Conservation (phyloP, 2,113 vertebrate genomes). For the Epinephelus fuscoguttatus region DNA sequence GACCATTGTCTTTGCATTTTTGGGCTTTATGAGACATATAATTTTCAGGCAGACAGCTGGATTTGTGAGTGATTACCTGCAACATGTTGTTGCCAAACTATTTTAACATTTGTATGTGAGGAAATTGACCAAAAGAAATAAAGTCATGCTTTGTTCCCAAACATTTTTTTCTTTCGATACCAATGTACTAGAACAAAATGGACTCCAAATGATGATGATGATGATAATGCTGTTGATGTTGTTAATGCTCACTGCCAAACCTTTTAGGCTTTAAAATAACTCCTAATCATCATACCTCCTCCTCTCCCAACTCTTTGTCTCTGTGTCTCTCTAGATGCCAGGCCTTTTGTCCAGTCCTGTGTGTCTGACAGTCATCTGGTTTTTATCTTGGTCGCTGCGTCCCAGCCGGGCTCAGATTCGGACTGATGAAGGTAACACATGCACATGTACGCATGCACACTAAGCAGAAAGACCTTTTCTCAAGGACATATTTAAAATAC, state of each 20-base stretch:
- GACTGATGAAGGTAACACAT: constrained; percentile 74
- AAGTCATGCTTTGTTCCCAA: neutral
- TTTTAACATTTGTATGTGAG: constrained; percentile 5
- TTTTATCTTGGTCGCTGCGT: constrained; percentile 74
- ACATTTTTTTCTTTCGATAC: constrained; percentile 11
- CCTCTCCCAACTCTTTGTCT: neutral
- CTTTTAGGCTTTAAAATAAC: constrained; percentile 8
- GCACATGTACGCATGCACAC: neutral
- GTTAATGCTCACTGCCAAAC: constrained; percentile 16
- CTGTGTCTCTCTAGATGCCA: constrained; percentile 68
- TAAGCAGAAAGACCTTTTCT: neutral
- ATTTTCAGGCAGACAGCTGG: neutral
- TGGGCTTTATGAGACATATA: no score
- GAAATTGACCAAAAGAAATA: constrained; percentile 20
- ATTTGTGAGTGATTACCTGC: neutral
- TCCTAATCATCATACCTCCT: neutral
- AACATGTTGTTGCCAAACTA: neutral
- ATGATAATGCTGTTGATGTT: constrained; percentile 4
- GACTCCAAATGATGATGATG: constrained; percentile 11
- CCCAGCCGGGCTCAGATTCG: constrained; percentile 68
- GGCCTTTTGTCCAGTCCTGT: constrained; percentile 76
- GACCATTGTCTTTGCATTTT: neutral
- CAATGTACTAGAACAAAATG: constrained; percentile 23
- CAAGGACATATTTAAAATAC: neutral
- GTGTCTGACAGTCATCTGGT: constrained; percentile 81